A percentile compares a stretch with the other conserved stretches of the same genome.
These are phyloP conservation scores for Archocentrus centrarchus DNA, from an alignment of 2,113 vertebrate species.

Conservation along the genomic window DNA sequence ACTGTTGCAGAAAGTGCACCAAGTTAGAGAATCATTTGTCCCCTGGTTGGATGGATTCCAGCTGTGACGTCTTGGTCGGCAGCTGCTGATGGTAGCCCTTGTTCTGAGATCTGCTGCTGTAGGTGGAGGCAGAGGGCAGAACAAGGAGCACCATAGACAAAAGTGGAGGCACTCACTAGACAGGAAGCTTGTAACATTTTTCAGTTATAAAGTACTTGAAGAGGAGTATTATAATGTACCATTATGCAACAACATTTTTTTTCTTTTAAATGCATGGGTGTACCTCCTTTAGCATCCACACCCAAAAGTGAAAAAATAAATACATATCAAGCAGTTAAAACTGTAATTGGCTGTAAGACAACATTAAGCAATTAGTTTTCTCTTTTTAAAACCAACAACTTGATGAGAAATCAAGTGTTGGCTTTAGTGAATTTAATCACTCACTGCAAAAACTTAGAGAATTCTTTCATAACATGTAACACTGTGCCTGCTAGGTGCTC, in stretches of 20 bases:
- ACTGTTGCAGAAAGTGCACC: neutral
- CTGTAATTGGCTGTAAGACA: neutral
- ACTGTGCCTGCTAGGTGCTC: neutral
- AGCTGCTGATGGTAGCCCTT: too few species aligned
- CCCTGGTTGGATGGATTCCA: neutral
- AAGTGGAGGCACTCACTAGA: neutral
- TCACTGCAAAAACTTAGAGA: neutral
- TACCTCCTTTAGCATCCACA: neutral
- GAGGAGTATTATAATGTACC: neutral
- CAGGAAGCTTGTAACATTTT: neutral
- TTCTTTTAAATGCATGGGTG: neutral
- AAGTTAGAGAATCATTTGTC: neutral
- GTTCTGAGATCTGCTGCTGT: too few species aligned
- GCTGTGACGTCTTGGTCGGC: too few species aligned
- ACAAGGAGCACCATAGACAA: neutral
- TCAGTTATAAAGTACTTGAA: neutral
- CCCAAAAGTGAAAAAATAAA: rapidly evolving
- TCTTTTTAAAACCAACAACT: neutral
- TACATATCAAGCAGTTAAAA: neutral
- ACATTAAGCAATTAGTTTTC: neutral
- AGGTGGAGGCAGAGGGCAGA: neutral
- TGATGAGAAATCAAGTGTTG: neutral
- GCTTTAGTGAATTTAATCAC: neutral
- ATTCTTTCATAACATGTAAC: neutral
- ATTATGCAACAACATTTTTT: neutral